Percentiles rank a stretch among this genome's conserved stretches.
phyloP scores from a whole-genome alignment of 2,888 invertebrate genomes.

The Chrysotoxum bicinctum region DNA sequence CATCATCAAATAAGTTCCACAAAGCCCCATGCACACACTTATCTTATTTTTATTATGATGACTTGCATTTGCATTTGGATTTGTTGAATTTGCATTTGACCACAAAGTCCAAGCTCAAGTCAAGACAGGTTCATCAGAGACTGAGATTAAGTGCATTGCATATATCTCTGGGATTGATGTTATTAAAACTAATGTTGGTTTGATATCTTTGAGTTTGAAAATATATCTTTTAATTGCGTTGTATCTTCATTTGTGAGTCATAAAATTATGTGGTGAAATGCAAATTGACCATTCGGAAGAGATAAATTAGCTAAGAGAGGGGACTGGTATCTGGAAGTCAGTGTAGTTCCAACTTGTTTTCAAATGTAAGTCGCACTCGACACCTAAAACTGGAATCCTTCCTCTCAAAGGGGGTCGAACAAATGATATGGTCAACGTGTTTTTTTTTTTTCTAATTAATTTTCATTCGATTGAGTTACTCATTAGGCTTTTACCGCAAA shows the following conservation, averaged over 20 bases:
- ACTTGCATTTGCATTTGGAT: not conserved
- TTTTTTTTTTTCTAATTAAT: not conserved
- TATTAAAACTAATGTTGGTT: not conserved
- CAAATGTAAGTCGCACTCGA: too few species aligned
- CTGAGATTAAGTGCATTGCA: not conserved
- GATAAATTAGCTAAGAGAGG: not conserved
- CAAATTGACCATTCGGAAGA: not conserved
- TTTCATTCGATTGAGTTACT: not conserved
- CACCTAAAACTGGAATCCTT: not conserved
- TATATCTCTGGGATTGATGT: not conserved
- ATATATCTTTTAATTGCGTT: not conserved
- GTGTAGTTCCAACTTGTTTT: not conserved
- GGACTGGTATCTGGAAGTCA: not conserved
- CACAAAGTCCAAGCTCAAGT: not conserved
- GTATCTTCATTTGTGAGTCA: not conserved
- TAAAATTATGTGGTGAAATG: not conserved
- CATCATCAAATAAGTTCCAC: constrained; percentile 18
- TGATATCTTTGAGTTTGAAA: not conserved
- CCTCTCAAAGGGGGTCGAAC: not conserved
- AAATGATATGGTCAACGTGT: not conserved
- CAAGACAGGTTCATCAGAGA: constrained; percentile 1
- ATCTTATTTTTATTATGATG: constrained; percentile 10
- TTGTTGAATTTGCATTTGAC: constrained; percentile 7
- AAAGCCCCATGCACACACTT: not conserved
- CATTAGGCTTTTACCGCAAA: constrained; percentile 15